A percentile compares a stretch with the other conserved stretches of the same genome.
phyloP scores from a whole-genome alignment of 2,797 vertebrate genomes.

The Adrianichthys oophorus region DNA sequence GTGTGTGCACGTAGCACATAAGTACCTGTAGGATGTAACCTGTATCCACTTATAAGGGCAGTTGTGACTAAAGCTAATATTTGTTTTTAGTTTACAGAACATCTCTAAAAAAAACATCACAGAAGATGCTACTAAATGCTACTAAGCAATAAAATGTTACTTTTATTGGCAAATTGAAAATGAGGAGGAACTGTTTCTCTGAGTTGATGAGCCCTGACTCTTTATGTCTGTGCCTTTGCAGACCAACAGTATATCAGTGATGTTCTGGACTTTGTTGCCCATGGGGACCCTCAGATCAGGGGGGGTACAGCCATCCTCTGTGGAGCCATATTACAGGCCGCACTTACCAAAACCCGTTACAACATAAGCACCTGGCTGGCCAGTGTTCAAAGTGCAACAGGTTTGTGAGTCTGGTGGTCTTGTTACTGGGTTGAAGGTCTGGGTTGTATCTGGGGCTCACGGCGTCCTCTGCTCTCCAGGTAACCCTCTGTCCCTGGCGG shows the following conservation, averaged over 20 bases:
- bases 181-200: no score
- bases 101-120: no score
- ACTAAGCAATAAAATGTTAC: no score
- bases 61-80: no score
- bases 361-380: conserved; percentile 88
- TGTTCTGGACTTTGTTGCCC: conserved; percentile 85
- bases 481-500: conserved; percentile 85
- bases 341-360: conserved; percentile 89
- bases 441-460: background rate
- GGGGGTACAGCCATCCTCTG: conserved; percentile 93
- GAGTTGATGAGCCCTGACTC: background rate
- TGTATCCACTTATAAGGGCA: no score
- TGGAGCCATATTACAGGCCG: conserved; percentile 87
- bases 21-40: no score
- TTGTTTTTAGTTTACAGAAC: no score
- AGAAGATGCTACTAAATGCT: no score
- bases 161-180: no score
- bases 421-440: background rate
- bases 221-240: conserved; percentile 53
- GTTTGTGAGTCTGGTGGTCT: conserved; percentile 43
- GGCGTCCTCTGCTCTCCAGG: conserved; percentile 67
- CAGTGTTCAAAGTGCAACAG: conserved; percentile 77
- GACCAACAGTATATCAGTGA: conserved; percentile 94
- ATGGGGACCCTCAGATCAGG: conserved; percentile 95
- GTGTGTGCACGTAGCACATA: no score